Evolutionary conservation across 2,797 vertebrate genomes (phyloP), one percentile per base, ranked within the genome.

Genomic region (Lates japonicus): DNA sequence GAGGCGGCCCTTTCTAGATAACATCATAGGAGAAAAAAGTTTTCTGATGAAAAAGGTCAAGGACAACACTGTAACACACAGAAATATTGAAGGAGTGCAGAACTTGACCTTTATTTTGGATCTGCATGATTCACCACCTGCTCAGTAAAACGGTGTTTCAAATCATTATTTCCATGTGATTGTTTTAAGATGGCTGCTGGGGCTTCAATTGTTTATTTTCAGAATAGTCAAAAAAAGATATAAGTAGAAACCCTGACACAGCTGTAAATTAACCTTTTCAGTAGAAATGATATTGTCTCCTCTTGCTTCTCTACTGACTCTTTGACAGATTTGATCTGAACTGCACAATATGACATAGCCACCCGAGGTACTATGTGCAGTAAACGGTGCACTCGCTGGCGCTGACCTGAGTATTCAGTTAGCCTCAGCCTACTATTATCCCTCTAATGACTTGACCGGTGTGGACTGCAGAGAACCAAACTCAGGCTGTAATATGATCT

Each of bases 31-130:
- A 31, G 78, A 69, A 67, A n/a, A 54, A 70, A 54, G 29, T 67
- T 83, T 75, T 13, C 65, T 72, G 22, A 70, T 48, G 80, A 77
- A 87, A 76, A 87, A 70, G 61, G 42, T 69, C 37, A 81, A 70
- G 37, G 46, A 64, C 35, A 78, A 49, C 25, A 66, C 29, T 49
- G 17, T 10, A 59, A 35, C 16, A 63, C 29, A 60, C 13, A 49
- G 5, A 22, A 48, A 66, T 39, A 41, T 12, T 17, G 3, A 29
- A 35, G 2, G 5, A 64, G 9, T 19, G 35, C 44, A 78, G 20
- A 31, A 13, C 4, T 37, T 61, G 1, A 52, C 9, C n/a, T 54
- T 72, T 46, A 41, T 2, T 68, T 37, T 41, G 7, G 3, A 67
- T 49, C 5, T 63, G 4, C 13, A 25, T 35, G 44, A 44, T 35